A percentile compares a stretch with the other conserved stretches of the same genome.
Conservation (phyloP, 2,113 vertebrate species). For the pig (Sus scrofa) region DNA sequence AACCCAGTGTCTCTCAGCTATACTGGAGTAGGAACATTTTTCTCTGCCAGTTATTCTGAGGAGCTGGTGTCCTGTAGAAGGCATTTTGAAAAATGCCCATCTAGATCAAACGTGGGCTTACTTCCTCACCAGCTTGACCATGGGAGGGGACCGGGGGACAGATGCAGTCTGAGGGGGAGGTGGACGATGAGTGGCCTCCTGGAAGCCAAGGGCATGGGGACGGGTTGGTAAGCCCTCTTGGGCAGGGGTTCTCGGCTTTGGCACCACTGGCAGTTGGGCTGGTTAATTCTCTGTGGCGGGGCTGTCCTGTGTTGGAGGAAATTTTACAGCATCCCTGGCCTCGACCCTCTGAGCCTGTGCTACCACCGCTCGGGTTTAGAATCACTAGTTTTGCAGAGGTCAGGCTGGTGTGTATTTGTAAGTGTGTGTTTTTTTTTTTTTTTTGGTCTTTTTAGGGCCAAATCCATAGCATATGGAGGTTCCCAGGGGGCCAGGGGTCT, state of each 20-base stretch:
- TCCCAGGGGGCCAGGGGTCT: too few relatives aligned
- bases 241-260: not conserved
- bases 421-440: too few relatives aligned
- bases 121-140: not conserved
- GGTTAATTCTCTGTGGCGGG: not conserved
- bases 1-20: not conserved
- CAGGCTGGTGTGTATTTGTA: accelerated
- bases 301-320: not conserved
- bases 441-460: too few relatives aligned
- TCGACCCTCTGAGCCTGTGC: not conserved
- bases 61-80: not conserved
- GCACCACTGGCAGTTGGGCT: not conserved
- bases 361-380: not conserved
- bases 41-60: accelerated
- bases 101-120: accelerated
- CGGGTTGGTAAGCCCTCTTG: accelerated
- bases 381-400: accelerated
- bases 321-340: not conserved
- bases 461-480: too few relatives aligned
- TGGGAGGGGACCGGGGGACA: accelerated
- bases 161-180: not conserved
- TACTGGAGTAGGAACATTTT: not conserved
- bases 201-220: not conserved
- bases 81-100: not conserved
- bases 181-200: not conserved